These are phyloP conservation scores for Phalacrocorax brasilianus DNA, from an alignment of 2,113 vertebrate genomes.

Conservation along the genomic window DNA sequence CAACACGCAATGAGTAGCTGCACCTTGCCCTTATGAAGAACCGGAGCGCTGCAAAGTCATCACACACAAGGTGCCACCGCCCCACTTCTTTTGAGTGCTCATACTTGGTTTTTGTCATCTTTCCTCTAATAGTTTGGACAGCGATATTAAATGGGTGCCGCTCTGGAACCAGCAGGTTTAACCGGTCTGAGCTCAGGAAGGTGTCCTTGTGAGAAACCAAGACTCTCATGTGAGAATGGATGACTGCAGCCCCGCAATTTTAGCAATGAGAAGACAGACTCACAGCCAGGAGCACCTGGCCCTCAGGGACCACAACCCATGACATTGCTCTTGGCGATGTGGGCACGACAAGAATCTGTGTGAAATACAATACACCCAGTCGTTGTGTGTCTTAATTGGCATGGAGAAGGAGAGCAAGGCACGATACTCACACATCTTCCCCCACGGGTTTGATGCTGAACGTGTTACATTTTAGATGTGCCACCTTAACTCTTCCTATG, in stretches of 20 bases:
- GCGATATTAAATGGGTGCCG: too few species aligned
- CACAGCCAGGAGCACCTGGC: neutral
- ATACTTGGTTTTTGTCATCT: accelerated
- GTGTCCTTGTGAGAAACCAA: neutral
- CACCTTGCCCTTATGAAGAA: neutral
- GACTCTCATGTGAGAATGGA: accelerated
- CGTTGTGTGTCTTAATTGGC: neutral
- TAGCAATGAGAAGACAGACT: neutral
- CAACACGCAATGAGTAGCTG: neutral
- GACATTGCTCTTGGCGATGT: neutral
- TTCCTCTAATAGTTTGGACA: neutral
- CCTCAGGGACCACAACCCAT: neutral
- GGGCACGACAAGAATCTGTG: neutral
- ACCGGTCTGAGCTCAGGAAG: neutral
- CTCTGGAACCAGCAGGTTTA: neutral
- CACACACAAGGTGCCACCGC: neutral
- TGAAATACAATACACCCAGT: neutral
- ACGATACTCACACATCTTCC: neutral
- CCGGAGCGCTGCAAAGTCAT: neutral
- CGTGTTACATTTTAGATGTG: accelerated
- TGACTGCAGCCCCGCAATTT: neutral
- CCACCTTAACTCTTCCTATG: neutral
- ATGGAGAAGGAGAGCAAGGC: neutral
- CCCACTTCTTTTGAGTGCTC: neutral
- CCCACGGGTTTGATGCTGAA: neutral